Evolutionary conservation across 2,888 invertebrate species (phyloP), one percentile per base, ranked within the genome.

Genomic region (Pedicia rivosa): DNA sequence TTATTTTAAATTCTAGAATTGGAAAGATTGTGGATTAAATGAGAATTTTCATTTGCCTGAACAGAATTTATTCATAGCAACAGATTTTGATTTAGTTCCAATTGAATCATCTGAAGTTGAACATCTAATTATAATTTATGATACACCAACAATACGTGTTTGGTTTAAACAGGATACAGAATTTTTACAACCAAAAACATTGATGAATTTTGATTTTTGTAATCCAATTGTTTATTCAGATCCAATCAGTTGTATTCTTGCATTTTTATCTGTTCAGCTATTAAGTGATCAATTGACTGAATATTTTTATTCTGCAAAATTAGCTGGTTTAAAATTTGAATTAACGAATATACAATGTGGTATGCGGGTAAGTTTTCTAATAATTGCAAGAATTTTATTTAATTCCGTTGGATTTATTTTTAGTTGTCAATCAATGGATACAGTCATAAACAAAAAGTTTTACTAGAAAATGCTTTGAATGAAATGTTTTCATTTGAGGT

Each of bases 121-220:
- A 39, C 71, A 72, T 49, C 84, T 86, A 0, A 51, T 57, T 4
- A 79, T 86, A 36, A 70, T 86, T 37, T 72, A 77, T 65, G 90
- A 94, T 50, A 78, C 80, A 1, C 72, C 80, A 0, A 64, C 86
- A 33, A 71, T 81, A 49, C 66, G 94, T 38, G 65, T 91, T 0
- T 98, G 97, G 97, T 92, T 78, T 61, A 90, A 90, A 51, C 87
- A 91, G 55, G 97, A 98, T 60, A 79, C 82, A 48, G 84, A 87
- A 54, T 97, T 83, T 55, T 62, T 76, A 9, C 65, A 92, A 41
- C 97, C 97, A 0, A 94, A 91, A 62, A 78, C 83, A 0, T 78
- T 78, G 49, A 62, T 88, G 44, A 78, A 74, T 36, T 75, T 88
- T 48, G 50, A 62, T 47, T 54, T 56, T 54, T 60, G 44, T 56